Percentiles rank a stretch among this genome's conserved stretches.
Conservation (phyloP, 2,797 vertebrate genomes). For the Capromys pilorides region DNA sequence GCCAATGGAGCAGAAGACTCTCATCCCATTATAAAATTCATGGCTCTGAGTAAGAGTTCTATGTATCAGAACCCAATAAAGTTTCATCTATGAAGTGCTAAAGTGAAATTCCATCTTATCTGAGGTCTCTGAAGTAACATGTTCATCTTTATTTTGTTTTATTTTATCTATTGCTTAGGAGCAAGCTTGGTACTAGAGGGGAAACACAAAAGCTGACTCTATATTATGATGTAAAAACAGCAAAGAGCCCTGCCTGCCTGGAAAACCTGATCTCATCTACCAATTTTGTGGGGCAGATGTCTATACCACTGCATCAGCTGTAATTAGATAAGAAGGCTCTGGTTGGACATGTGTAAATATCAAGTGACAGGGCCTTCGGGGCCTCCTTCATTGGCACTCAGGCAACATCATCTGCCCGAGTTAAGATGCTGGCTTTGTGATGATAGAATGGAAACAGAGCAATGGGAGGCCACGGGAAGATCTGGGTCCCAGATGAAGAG, state of each 20-base stretch:
- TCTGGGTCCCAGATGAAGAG: neutral
- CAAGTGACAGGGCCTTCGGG: neutral
- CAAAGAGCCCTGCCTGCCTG: neutral
- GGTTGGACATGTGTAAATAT: neutral
- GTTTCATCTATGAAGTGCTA: slow-evolving; percentile 11
- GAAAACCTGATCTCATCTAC: neutral
- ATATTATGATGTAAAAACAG: neutral
- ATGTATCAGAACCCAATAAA: slow-evolving; percentile 3
- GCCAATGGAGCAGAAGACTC: neutral
- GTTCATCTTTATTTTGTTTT: slow-evolving; percentile 40
- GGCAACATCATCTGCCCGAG: neutral
- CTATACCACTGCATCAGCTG: neutral
- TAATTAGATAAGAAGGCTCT: neutral
- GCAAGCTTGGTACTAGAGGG: neutral
- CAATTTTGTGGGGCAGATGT: neutral
- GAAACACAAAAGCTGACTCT: neutral
- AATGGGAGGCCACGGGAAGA: neutral
- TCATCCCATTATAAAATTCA: slow-evolving; percentile 15
- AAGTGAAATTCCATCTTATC: neutral
- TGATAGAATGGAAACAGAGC: neutral
- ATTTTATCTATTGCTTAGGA: slow-evolving; percentile 41
- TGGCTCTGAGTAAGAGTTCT: neutral
- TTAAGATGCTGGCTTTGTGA: neutral
- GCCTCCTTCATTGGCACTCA: neutral
- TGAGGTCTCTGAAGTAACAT: neutral